These are phyloP conservation scores for Nothura maculosa DNA, from an alignment of 2,797 vertebrate species.

Conservation along the genomic window DNA sequence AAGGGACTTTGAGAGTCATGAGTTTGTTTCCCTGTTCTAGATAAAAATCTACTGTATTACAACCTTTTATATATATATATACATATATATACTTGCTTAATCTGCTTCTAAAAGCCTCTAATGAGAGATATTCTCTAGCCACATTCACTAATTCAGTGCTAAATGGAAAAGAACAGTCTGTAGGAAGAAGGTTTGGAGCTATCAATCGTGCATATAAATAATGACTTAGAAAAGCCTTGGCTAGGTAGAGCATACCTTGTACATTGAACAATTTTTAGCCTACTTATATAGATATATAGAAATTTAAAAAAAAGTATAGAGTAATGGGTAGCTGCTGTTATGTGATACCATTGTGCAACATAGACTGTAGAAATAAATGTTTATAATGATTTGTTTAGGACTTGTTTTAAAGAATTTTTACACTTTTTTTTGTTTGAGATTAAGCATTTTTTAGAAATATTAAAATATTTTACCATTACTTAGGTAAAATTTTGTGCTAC, in stretches of 20 bases:
- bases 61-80: not conserved
- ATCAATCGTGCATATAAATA: not conserved
- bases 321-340: not conserved
- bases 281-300: not conserved
- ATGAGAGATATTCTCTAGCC: not conserved
- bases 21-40: not conserved
- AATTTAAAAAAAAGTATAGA: not conserved
- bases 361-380: not conserved
- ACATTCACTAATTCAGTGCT: not conserved
- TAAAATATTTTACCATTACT: not conserved
- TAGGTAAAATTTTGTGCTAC: not conserved
- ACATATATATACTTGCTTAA: not conserved
- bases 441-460: not conserved
- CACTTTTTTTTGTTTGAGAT: not conserved
- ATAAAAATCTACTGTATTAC: not conserved
- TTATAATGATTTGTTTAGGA: not conserved
- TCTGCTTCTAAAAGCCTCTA: not conserved
- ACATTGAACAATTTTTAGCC: not conserved
- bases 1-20: not conserved
- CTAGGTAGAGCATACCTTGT: rapidly evolving
- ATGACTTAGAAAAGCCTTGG: not conserved
- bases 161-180: not conserved
- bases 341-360: not conserved
- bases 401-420: not conserved
- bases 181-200: not conserved